Percentiles rank a stretch among this genome's conserved stretches.
phyloP scores from a whole-genome alignment of 2,113 vertebrate species.

The Hippolais icterina region DNA sequence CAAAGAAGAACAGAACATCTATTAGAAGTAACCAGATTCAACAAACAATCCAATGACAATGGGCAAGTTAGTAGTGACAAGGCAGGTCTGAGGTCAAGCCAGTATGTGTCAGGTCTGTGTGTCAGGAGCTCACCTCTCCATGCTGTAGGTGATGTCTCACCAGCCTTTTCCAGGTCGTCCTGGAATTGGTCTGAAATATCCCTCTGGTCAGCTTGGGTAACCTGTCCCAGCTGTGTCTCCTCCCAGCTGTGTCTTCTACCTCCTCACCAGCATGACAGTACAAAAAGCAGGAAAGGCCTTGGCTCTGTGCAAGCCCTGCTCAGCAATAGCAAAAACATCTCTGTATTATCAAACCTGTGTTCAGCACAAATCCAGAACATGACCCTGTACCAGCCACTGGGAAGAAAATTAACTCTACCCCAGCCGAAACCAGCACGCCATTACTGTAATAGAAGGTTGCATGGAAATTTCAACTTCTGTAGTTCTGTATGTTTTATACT shows the following conservation, averaged over 20 bases:
- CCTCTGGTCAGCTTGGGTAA: neutral
- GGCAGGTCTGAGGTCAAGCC: neutral
- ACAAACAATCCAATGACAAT: neutral
- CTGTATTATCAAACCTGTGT: too few relatives aligned
- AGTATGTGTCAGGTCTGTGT: neutral
- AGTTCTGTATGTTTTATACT: neutral
- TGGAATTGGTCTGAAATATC: neutral
- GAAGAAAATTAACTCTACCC: neutral
- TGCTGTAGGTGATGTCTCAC: too few relatives aligned
- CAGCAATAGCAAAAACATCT: neutral
- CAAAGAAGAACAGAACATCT: neutral
- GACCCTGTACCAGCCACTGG: neutral
- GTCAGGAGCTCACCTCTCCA: neutral
- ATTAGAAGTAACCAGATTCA: neutral
- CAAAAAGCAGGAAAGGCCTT: neutral
- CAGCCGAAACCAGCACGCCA: rapidly evolving
- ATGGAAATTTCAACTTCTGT: neutral
- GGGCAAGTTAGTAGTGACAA: neutral
- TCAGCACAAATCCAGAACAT: neutral
- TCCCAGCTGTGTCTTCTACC: neutral
- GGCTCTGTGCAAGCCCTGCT: neutral
- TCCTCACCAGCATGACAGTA: neutral
- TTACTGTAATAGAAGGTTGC: neutral
- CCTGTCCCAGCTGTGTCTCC: neutral
- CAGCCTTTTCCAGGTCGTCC: too few relatives aligned